Evolutionary conservation across 2,113 vertebrate genomes (phyloP).

Genomic region (Esox niger): DNA sequence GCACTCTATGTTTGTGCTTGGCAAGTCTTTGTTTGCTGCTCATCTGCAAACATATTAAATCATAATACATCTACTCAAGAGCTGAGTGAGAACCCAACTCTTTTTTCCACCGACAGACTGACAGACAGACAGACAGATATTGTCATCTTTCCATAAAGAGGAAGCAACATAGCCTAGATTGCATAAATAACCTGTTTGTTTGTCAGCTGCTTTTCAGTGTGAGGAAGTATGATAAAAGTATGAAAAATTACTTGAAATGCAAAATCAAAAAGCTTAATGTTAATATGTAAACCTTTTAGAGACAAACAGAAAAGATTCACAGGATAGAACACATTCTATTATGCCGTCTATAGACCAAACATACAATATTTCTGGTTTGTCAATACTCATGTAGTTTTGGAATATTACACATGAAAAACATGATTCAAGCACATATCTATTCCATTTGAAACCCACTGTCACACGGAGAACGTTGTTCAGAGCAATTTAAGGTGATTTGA

Average conservation of each 20-base stretch:
- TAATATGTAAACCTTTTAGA: too few species aligned
- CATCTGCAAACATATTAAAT: constrained; percentile 22
- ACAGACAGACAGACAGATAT: too few species aligned
- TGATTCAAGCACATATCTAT: neutral
- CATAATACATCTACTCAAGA: constrained; percentile 13
- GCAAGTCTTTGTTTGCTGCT: constrained; percentile 46
- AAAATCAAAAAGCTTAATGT: too few species aligned
- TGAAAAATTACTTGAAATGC: too few species aligned
- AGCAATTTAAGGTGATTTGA: neutral
- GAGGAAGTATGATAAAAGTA: too few species aligned
- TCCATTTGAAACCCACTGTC: neutral
- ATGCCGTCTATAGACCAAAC: neutral
- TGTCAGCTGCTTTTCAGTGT: neutral
- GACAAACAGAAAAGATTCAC: neutral
- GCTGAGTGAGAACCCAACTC: too few species aligned
- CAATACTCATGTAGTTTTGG: neutral
- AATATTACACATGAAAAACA: neutral
- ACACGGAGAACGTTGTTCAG: neutral
- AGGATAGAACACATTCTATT: neutral
- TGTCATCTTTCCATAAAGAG: neutral
- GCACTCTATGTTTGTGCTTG: constrained; percentile 58
- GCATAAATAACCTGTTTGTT: neutral
- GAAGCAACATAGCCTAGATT: neutral
- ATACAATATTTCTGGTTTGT: neutral
- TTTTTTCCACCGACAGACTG: too few species aligned